These are phyloP conservation scores for Macaca nemestrina DNA, from an alignment of 2,113 vertebrate species.

Conservation along the genomic window DNA sequence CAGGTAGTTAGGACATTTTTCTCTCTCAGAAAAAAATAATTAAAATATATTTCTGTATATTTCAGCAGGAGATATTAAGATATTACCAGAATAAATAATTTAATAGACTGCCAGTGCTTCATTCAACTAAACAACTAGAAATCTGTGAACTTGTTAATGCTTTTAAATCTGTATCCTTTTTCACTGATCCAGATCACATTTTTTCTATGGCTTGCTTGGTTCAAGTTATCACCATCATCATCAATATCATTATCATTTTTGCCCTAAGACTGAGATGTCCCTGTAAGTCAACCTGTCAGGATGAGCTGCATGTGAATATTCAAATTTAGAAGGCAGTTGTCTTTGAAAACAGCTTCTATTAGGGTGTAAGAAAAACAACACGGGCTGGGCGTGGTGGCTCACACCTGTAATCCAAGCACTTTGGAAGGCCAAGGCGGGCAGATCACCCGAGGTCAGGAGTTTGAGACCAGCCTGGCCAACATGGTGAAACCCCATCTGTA, in stretches of 20 bases:
- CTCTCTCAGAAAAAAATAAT: background rate
- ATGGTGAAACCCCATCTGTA: too few species aligned
- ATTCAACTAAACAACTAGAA: slow-evolving; percentile 70
- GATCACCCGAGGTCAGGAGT: too few species aligned
- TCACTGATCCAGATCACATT: slow-evolving; percentile 58
- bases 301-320: background rate
- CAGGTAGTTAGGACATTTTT: background rate
- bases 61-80: slow-evolving; percentile 69
- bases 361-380: background rate
- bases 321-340: background rate
- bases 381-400: too few species aligned
- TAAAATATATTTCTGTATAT: slow-evolving; percentile 17
- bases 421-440: too few species aligned
- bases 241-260: background rate
- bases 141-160: slow-evolving; percentile 65
- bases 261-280: slow-evolving; percentile 52
- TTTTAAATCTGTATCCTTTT: slow-evolving; percentile 69
- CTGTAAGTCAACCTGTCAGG: background rate
- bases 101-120: slow-evolving; percentile 63
- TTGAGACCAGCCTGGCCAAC: too few species aligned
- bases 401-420: too few species aligned
- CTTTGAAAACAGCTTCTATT: background rate
- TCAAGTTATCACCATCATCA: slow-evolving; percentile 12
- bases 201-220: slow-evolving; percentile 48
- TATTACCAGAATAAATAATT: slow-evolving; percentile 66